Evolutionary conservation across 2,113 vertebrate species (phyloP).

Genomic region (Neoarius graeffei): DNA sequence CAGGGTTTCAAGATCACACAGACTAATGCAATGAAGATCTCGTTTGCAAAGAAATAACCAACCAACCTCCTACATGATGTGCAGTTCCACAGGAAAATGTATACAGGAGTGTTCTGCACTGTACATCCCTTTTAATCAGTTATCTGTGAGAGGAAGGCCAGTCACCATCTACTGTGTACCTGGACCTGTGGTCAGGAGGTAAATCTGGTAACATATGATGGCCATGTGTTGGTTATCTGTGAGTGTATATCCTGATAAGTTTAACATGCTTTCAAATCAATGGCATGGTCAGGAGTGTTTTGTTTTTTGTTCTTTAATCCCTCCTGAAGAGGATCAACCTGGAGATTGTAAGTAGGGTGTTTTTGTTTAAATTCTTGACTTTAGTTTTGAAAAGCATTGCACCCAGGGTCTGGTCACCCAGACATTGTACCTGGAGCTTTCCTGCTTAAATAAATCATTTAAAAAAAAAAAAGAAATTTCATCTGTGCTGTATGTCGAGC

Average conservation of each 20-base stretch:
- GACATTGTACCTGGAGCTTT: conserved; percentile 92
- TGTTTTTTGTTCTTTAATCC: not conserved
- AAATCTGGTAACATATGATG: conserved; percentile 1
- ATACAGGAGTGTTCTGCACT: not conserved
- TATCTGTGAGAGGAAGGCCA: not conserved
- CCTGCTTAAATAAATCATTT: conserved; percentile 69
- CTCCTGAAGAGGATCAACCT: conserved; percentile 31
- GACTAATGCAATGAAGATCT: conserved; percentile 93
- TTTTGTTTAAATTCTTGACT: conserved; percentile 33
- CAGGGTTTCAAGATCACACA: conserved; percentile 93
- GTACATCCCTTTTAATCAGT: not conserved
- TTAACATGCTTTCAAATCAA: not conserved
- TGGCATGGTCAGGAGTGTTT: not conserved
- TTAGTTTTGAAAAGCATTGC: conserved; percentile 79
- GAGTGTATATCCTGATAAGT: not conserved
- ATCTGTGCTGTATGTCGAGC: too few relatives aligned
- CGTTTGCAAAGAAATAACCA: conserved; percentile 88
- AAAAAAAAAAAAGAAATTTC: too few relatives aligned
- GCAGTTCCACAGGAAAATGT: not conserved
- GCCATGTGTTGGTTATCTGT: not conserved
- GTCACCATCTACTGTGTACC: not conserved
- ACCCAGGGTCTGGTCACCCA: conserved; percentile 87
- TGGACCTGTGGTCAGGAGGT: not conserved
- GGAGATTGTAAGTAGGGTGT: conserved; percentile 54
- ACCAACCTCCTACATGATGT: not conserved